phyloP scores from a whole-genome alignment of 2,888 invertebrate genomes.

The Tubiluchus corallicola region DNA sequence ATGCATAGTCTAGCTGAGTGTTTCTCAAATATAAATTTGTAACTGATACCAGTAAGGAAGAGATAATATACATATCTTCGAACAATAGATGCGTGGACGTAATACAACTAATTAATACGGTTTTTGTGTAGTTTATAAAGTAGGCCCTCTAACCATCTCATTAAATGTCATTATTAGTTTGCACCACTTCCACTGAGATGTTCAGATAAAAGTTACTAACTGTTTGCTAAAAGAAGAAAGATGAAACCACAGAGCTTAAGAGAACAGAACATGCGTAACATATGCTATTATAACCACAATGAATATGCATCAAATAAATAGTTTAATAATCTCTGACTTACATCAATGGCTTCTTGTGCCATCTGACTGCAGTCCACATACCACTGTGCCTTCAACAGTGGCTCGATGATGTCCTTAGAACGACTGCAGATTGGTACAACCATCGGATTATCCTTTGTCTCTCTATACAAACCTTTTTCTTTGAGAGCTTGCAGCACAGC shows the following conservation, averaged over 20 bases:
- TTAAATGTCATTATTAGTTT: too few relatives aligned
- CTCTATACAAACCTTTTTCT: constrained; percentile 49
- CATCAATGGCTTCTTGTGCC: constrained; percentile 61
- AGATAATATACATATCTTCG: too few relatives aligned
- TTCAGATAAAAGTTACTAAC: constrained; percentile 4
- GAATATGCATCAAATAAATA: too few relatives aligned
- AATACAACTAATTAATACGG: too few relatives aligned
- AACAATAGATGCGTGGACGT: too few relatives aligned
- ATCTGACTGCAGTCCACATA: constrained; percentile 65
- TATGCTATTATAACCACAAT: neutral
- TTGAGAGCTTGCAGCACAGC: constrained; percentile 56
- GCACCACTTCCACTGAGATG: too few relatives aligned
- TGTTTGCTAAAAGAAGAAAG: neutral
- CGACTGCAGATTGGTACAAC: constrained; percentile 86
- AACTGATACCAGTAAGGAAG: too few relatives aligned
- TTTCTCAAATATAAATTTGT: too few relatives aligned
- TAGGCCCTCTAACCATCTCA: too few relatives aligned
- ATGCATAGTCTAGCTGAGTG: too few relatives aligned
- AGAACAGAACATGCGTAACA: neutral
- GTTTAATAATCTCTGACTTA: constrained; percentile 16
- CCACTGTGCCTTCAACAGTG: constrained; percentile 91
- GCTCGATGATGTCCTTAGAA: constrained; percentile 92
- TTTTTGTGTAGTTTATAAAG: too few relatives aligned
- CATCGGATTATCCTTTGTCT: constrained; percentile 78
- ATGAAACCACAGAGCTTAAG: neutral